Evolutionary conservation across 2,888 invertebrate genomes (phyloP), one percentile per base, ranked within the genome.

Genomic region (Drosophila falleni): DNA sequence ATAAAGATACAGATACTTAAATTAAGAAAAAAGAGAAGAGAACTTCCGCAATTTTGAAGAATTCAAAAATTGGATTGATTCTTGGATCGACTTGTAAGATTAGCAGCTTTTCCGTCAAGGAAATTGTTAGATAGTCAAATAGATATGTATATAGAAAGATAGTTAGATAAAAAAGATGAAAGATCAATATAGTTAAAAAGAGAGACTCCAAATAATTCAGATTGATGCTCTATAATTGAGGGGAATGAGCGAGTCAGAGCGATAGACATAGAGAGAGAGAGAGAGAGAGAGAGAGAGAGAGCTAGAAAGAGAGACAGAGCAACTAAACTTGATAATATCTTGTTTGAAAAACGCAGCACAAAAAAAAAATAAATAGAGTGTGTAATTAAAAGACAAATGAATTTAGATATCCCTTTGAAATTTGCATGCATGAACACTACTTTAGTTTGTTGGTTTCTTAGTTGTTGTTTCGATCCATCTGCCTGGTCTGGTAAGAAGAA

Each of bases 381-480:
- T 60, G 2, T 53, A 58, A 62, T 75, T 55, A 53, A 56, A 70
- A 75, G 31, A 64, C 59, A 53, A 49, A 49, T 44, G 15, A 75
- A 69, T 74, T 74, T 74, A n/a, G 50, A 59, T 61, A 59, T 54
- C 10, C 15, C 49, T 29, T 19, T 41, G 16, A 39, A 41, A 56
- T 33, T 53, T 55, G 26, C 51, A 71, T 19, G 26, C 26, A 44
- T 50, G 33, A 37, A 44, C 35, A 51, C 8, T 37, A 47, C 16
- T 15, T 16, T 23, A 23, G 13, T n/a, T 9, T 56, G 26, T 41
- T 16, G 26, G 23, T 51, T 19, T 16, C 13, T 37, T 15, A 26
- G 41, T 42, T 19, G n/a, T 31, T 4, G 5, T 19, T 33, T 19
- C 31, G 13, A 31, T 31, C n/a, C 26, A 26, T 29, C 47, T 47